Conservation (phyloP, 2,113 vertebrate species). For the Odontophorus gujanensis region DNA sequence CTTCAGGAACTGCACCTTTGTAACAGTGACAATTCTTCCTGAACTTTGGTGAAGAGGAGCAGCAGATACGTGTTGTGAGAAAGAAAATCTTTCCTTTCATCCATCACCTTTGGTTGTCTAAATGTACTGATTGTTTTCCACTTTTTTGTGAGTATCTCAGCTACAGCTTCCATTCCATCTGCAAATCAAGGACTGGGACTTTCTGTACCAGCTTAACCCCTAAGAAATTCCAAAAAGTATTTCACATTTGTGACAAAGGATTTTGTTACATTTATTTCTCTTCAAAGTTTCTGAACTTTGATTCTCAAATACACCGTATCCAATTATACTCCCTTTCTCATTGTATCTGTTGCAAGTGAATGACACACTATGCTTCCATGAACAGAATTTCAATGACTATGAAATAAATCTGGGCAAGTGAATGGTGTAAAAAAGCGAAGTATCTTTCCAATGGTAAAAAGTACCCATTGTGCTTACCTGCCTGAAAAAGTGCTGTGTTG, state of each 20-base stretch:
- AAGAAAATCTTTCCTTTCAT: neutral
- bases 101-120: neutral
- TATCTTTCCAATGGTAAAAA: neutral
- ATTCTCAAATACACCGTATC: neutral
- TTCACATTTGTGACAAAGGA: neutral
- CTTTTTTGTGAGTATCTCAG: neutral
- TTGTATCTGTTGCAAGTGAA: neutral
- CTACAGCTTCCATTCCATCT: neutral
- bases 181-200: neutral
- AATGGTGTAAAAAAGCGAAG: neutral
- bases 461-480: conserved; percentile 80
- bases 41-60: neutral
- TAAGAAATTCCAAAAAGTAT: neutral
- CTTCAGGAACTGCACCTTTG: neutral
- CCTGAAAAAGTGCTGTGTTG: conserved; percentile 89
- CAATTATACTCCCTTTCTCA: neutral
- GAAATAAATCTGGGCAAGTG: neutral
- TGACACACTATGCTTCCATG: neutral
- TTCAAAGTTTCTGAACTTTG: neutral
- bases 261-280: neutral
- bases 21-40: neutral
- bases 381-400: neutral
- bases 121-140: neutral
- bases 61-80: neutral
- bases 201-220: neutral